Conservation (phyloP, 2,888 invertebrate species). For the Silvanus unidentatus region DNA sequence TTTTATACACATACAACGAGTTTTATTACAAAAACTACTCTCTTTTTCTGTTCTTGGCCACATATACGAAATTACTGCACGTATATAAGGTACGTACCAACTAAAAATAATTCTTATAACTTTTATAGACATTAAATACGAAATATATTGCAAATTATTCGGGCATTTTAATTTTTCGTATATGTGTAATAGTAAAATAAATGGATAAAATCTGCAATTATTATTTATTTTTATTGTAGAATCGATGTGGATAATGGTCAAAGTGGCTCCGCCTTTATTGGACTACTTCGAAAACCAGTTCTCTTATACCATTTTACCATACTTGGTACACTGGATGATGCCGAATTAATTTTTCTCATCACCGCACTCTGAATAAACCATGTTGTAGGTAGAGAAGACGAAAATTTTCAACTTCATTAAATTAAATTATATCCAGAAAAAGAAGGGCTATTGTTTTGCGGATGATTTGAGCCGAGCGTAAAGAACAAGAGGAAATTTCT, state of each 20-base stretch:
- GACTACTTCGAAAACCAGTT: constrained; percentile 23
- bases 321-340: too few species aligned
- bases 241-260: too few species aligned
- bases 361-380: too few species aligned
- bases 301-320: neutral
- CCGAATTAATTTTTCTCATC: too few species aligned
- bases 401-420: too few species aligned
- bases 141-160: constrained; percentile 29
- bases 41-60: too few species aligned
- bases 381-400: too few species aligned
- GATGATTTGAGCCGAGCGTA: neutral
- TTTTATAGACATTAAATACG: constrained; percentile 30
- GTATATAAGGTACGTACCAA: constrained; percentile 1
- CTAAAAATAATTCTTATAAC: constrained; percentile 32
- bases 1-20: too few species aligned
- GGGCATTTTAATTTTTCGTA: constrained; percentile 26
- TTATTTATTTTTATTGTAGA: constrained; percentile 25
- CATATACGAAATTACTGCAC: neutral
- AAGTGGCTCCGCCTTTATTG: constrained; percentile 22
- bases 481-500: too few species aligned
- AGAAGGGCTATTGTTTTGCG: too few species aligned
- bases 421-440: too few species aligned
- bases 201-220: constrained; percentile 20
- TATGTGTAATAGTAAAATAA: constrained; percentile 6
- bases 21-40: too few species aligned